Base-by-base conservation (phyloP, 2,113 vertebrate species). In the Microtus richardsoni region DNA sequence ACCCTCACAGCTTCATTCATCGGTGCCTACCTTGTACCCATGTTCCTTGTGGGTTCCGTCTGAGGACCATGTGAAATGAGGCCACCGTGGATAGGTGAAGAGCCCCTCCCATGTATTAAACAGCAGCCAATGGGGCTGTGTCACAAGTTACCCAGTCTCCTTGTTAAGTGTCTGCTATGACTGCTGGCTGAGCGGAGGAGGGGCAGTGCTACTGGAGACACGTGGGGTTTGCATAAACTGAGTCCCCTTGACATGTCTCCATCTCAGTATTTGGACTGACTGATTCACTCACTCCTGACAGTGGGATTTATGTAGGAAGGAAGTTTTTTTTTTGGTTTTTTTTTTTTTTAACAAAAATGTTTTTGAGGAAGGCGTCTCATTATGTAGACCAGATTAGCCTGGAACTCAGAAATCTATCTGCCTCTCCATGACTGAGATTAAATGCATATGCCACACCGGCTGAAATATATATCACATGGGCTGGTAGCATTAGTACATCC, bases 401-500 rank as follows among this genome's bases (percentile, higher is more conserved):
- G 17, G 5, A 86, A 13, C 44, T 84, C 44, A 22, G 41, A 86
- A 66, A 68, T n/a, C 52, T 83, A 49, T 49, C 52, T 84, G 58
- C 39, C 24, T 85, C 83, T 66, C 16, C 10, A 68, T 41, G 30
- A 44, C 83, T 68, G 41, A 9, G 41, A 68, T 47, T 85, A 66
- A 85, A 85, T 66, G 28, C 11, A 5, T 47, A 44, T 2, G 26
- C 47, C 64, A n/a, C 33, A 70, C 66, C 39, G 47, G 33, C 66
- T 6, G 41, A 62, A 30, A 47, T 0, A 21, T 0, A 16, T 16
- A 0, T 9, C 14, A 11, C 21, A 0, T 1, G 0, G 0, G 7
- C 19, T 30, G 0, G 49, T 4, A 36, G 12, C 2, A 0, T 8
- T 10, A 0, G 21, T 0, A 13, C 3, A 0, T 1, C 19, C 0